Conservation (phyloP, 2,888 invertebrate genomes). For the Trilocha varians region DNA sequence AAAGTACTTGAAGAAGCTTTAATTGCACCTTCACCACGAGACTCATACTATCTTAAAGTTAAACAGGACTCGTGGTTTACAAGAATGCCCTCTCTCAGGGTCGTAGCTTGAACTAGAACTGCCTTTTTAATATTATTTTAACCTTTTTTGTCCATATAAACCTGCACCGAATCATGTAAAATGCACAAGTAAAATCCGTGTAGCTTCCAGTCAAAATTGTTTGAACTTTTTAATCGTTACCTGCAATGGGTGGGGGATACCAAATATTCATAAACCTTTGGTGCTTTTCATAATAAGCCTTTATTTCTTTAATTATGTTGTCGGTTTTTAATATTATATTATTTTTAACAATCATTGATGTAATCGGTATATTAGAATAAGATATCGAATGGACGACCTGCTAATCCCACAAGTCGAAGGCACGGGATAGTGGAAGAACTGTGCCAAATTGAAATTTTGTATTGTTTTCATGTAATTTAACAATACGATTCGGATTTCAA, state of each 20-base stretch:
- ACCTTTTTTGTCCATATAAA: background rate
- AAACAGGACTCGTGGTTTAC: slow-evolving; percentile 70
- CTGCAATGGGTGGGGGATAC: slow-evolving; percentile 3
- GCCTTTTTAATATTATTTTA: background rate
- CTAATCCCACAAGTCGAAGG: slow-evolving; percentile 38
- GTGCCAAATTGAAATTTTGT: slow-evolving; percentile 38
- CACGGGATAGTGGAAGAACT: slow-evolving; percentile 45
- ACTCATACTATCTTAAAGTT: slow-evolving; percentile 65
- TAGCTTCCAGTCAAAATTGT: too few relatives aligned
- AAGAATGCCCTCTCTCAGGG: slow-evolving; percentile 64
- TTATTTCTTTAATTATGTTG: background rate
- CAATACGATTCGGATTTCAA: slow-evolving; percentile 5
- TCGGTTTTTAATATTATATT: background rate
- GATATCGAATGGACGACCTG: slow-evolving; percentile 38
- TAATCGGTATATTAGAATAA: background rate
- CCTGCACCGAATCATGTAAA: background rate
- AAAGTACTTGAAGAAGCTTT: slow-evolving; percentile 77
- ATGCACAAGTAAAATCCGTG: too few relatives aligned
- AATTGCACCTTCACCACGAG: slow-evolving; percentile 69
- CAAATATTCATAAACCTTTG: slow-evolving; percentile 3
- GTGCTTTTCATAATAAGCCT: slow-evolving; percentile 3
- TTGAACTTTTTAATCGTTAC: background rate
- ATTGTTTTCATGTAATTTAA: slow-evolving; percentile 11
- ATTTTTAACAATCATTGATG: background rate
- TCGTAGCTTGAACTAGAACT: slow-evolving; percentile 29